These are phyloP conservation scores for Drosophila guanche DNA, from an alignment of 1,140 invertebrate species.

Conservation along the genomic window DNA sequence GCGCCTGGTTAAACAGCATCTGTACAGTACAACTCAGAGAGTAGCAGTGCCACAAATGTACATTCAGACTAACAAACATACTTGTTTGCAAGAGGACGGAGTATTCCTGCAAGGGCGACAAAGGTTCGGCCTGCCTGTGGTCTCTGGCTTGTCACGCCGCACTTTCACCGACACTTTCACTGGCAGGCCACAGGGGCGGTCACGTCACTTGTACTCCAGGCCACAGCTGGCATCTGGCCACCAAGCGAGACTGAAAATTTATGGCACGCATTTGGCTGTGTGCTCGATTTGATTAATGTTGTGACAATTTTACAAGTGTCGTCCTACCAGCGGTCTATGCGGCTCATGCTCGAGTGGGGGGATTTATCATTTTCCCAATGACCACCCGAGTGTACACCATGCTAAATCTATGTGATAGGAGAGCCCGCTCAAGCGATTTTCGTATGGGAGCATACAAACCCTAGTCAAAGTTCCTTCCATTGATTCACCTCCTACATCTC, in stretches of 20 bases:
- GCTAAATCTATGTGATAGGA: too few relatives aligned
- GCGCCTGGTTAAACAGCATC: constrained; percentile 8
- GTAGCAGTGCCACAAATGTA: too few relatives aligned
- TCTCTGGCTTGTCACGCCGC: constrained; percentile 15
- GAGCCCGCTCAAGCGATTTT: too few relatives aligned
- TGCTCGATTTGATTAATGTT: constrained; percentile 67
- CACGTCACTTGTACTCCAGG: constrained; percentile 5
- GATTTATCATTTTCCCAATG: constrained; percentile 54
- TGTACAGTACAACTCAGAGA: too few relatives aligned
- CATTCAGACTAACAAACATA: constrained; percentile 3
- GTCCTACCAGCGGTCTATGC: constrained; percentile 36
- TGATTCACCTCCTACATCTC: too few relatives aligned
- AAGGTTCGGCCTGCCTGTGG: constrained; percentile 3
- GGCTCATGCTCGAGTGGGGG: constrained; percentile 43
- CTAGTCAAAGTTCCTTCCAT: neutral
- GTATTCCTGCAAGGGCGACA: constrained; percentile 7
- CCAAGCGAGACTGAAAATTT: constrained; percentile 50
- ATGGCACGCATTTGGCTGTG: constrained; percentile 64
- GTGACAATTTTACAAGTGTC: constrained; percentile 68
- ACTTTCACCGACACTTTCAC: constrained; percentile 48
- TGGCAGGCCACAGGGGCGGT: constrained; percentile 23
- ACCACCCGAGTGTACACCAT: neutral
- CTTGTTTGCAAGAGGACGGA: neutral
- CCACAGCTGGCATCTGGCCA: constrained; percentile 21
- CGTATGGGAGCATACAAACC: neutral